These are phyloP conservation scores for Melanerpes formicivorus DNA, from an alignment of 2,113 vertebrate genomes.

Conservation along the genomic window DNA sequence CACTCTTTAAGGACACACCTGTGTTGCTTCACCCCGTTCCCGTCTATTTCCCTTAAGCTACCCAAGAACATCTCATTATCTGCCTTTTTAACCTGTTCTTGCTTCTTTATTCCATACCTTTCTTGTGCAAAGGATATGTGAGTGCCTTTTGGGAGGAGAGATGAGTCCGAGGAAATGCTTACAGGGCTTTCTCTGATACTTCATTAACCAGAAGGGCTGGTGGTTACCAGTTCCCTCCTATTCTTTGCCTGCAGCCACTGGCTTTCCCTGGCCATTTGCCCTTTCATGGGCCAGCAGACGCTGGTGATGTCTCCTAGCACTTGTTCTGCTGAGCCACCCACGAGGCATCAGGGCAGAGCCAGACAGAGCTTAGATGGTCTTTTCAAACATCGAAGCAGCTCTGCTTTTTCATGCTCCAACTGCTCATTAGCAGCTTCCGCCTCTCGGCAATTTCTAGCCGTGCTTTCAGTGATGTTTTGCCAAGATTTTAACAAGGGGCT, in stretches of 20 bases:
- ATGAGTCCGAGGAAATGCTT: fast-evolving
- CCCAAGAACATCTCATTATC: neutral
- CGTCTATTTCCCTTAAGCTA: neutral
- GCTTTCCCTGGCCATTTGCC: neutral
- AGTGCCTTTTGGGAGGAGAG: no score
- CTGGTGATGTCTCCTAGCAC: neutral
- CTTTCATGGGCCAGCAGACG: neutral
- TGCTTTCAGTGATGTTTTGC: constrained; percentile 35
- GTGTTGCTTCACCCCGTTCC: fast-evolving
- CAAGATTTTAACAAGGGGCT: constrained; percentile 33
- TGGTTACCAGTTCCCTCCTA: neutral
- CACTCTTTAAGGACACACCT: fast-evolving
- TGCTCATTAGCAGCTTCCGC: constrained; percentile 5
- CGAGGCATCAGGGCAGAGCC: neutral
- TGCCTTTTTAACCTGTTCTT: fast-evolving
- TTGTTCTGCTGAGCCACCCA: neutral
- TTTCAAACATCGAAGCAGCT: neutral
- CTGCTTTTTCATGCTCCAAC: constrained; percentile 3
- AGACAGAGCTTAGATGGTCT: neutral
- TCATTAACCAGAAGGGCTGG: neutral
- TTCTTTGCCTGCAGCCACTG: fast-evolving
- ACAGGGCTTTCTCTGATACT: neutral
- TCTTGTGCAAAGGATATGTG: neutral
- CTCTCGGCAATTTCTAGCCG: neutral
- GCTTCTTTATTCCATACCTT: neutral